Percentiles rank a stretch among this genome's conserved stretches.
phyloP scores from a whole-genome alignment of 2,797 vertebrate genomes.

The Lagodon rhomboides region DNA sequence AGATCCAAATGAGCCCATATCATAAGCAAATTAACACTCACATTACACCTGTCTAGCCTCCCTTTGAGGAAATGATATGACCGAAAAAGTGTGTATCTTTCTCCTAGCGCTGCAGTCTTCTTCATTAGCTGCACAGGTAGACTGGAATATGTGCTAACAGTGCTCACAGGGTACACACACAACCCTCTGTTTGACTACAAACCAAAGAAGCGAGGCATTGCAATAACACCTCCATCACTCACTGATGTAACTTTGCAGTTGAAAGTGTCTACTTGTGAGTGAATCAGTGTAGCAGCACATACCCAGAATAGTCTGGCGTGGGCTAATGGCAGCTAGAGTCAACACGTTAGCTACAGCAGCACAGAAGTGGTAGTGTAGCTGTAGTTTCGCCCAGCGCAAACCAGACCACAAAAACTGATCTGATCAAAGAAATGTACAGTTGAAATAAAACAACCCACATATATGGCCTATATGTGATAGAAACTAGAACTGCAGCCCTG shows the following conservation, averaged over 20 bases:
- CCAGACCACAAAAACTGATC: conserved; percentile 41
- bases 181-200: conserved; percentile 29
- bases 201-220: conserved; percentile 44
- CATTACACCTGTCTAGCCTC: not conserved
- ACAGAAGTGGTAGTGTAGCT: conserved; percentile 52
- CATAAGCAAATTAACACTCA: conserved; percentile 33
- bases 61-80: not conserved
- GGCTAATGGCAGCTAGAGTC: conserved; percentile 77
- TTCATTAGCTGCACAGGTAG: conserved; percentile 16
- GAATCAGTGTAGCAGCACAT: conserved; percentile 74
- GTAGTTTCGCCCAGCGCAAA: conserved; percentile 42
- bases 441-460: conserved; percentile 36
- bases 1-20: conserved; percentile 39
- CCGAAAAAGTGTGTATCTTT: not conserved
- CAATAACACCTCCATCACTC: conserved; percentile 65
- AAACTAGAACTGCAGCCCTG: conserved; percentile 19
- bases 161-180: not conserved
- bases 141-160: conserved; percentile 6
- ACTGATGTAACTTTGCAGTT: conserved; percentile 73
- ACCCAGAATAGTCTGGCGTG: conserved; percentile 80
- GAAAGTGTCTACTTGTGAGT: conserved; percentile 78
- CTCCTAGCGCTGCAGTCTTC: not conserved
- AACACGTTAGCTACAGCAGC: conserved; percentile 69
- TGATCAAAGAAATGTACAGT: conserved; percentile 30
- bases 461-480: conserved; percentile 3